Base-by-base conservation (phyloP, 2,797 vertebrate species). In the Tapirus indicus region DNA sequence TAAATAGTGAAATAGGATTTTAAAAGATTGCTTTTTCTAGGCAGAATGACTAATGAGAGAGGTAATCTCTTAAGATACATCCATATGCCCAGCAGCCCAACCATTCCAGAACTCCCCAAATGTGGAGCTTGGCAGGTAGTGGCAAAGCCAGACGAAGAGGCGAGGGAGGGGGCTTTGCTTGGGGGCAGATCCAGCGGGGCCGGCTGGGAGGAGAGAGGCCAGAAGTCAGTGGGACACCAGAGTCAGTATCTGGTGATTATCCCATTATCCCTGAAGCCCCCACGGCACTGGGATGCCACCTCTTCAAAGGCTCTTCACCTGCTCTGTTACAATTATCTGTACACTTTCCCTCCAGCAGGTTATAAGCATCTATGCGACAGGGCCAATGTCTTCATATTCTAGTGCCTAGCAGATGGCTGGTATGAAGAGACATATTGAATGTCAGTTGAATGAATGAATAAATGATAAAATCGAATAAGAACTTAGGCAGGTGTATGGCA, bases 1-100 rank as follows among this genome's bases (percentile, higher is more conserved):
- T 96, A 93, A 96, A 90, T 64, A 95, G 79, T 86, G 52, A 89
- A 77, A 82, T 56, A 29, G 72, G 49, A 95, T 88, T 97, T 96
- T 88, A 83, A 94, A 95, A 94, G 56, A 60, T 62, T 14, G 0
- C 27, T 72, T 89, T 90, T 89, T 85, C 79, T 78, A 79, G 87
- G 52, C 87, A 89, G 88, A n/a, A 69, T 94, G 87, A 95, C 68
- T 92, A 95, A 95, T 90, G 90, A 91, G 75, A 84, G 20, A 66
- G 32, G 49, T 69, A 58, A 62, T 94, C 25, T 84, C 71, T 90
- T 72, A 95, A 69, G 71, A 93, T 44, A 7, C 0, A 10, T 52
- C 6, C 23, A 88, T 32, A 56, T 68, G 75, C 54, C 64, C 52
- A 64, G 91, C 13, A 72, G 44, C 35, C 32, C 29, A 80, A 62